These are phyloP conservation scores for Syngnathus floridae DNA, from an alignment of 2,113 vertebrate genomes.

Conservation along the genomic window DNA sequence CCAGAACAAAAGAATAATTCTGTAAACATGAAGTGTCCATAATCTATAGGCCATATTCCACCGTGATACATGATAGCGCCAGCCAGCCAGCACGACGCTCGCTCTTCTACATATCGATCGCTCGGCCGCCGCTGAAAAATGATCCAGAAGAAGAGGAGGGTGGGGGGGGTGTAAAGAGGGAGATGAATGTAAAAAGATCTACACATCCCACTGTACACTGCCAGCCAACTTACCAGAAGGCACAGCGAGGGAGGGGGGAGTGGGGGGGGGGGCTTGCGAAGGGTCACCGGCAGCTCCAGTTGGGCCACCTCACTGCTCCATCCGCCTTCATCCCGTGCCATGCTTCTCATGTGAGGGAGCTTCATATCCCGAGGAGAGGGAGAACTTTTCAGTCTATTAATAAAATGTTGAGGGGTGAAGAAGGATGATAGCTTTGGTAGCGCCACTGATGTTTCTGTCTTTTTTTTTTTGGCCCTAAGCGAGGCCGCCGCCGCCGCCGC, in stretches of 20 bases:
- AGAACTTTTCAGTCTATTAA: slow-evolving; percentile 66
- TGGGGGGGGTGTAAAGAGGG: slow-evolving; percentile 45
- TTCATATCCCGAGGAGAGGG: slow-evolving; percentile 72
- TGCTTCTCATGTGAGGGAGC: slow-evolving; percentile 71
- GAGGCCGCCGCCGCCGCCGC: slow-evolving; percentile 49
- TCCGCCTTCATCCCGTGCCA: slow-evolving; percentile 72
- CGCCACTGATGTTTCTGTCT: slow-evolving; percentile 55
- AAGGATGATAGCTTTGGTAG: slow-evolving; percentile 56
- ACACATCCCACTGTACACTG: slow-evolving; percentile 54
- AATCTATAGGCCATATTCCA: slow-evolving; percentile 65
- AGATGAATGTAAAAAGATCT: slow-evolving; percentile 68
- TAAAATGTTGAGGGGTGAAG: slow-evolving; percentile 56
- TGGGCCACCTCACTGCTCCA: slow-evolving; percentile 61
- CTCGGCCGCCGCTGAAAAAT: slow-evolving; percentile 61
- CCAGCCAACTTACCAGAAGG: slow-evolving; percentile 66
- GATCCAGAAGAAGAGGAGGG: slow-evolving; percentile 47
- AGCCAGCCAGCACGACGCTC: slow-evolving; percentile 31
- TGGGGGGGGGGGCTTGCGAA: slow-evolving; percentile 8
- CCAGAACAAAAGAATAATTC: slow-evolving; percentile 53
- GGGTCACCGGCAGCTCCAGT: slow-evolving; percentile 63
- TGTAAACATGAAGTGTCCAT: slow-evolving; percentile 64
- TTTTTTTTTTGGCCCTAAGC: slow-evolving; percentile 58
- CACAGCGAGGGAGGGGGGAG: slow-evolving; percentile 48
- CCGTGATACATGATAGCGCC: slow-evolving; percentile 56
- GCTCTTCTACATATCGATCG: slow-evolving; percentile 63